A percentile compares a stretch with the other conserved stretches of the same genome.
These are phyloP conservation scores for Lepidonotus clava DNA, from an alignment of 2,888 invertebrate genomes.

Conservation along the genomic window DNA sequence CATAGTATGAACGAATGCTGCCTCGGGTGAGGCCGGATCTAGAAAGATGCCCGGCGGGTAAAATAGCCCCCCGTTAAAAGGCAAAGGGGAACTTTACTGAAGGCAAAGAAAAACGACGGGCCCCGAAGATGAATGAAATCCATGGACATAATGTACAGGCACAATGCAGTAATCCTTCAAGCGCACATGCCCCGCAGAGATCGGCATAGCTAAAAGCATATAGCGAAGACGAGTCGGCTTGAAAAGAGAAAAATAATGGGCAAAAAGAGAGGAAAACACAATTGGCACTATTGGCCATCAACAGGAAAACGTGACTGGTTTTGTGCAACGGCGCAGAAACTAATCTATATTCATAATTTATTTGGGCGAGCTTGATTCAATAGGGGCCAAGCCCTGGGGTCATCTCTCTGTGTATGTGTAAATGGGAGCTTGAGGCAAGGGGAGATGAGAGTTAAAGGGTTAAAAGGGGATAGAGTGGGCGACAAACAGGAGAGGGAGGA, in stretches of 20 bases:
- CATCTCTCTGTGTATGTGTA: neutral
- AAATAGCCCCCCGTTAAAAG: neutral
- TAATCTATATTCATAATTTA: slow-evolving; percentile 49
- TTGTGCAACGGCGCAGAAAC: slow-evolving; percentile 34
- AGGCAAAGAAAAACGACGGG: slow-evolving; percentile 44
- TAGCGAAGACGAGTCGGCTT: slow-evolving; percentile 3
- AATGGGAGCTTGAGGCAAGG: neutral
- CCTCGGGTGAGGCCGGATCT: slow-evolving; percentile 1
- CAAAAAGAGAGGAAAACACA: neutral
- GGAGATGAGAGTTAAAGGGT: neutral
- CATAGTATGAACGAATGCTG: too few species aligned
- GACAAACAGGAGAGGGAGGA: neutral
- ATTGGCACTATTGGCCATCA: neutral
- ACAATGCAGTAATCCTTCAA: slow-evolving; percentile 36
- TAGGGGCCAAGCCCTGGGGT: slow-evolving; percentile 1
- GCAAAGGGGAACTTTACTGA: slow-evolving; percentile 24
- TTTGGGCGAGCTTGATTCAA: slow-evolving; percentile 2
- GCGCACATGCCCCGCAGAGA: neutral
- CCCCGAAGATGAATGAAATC: slow-evolving; percentile 48
- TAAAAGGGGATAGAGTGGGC: neutral
- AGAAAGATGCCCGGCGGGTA: neutral
- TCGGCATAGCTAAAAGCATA: neutral
- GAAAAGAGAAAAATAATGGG: neutral
- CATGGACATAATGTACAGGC: slow-evolving; percentile 27
- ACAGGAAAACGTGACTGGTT: slow-evolving; percentile 21